These are phyloP conservation scores for Phylloscopus trochilus DNA, from an alignment of 2,113 vertebrate genomes.

Conservation along the genomic window DNA sequence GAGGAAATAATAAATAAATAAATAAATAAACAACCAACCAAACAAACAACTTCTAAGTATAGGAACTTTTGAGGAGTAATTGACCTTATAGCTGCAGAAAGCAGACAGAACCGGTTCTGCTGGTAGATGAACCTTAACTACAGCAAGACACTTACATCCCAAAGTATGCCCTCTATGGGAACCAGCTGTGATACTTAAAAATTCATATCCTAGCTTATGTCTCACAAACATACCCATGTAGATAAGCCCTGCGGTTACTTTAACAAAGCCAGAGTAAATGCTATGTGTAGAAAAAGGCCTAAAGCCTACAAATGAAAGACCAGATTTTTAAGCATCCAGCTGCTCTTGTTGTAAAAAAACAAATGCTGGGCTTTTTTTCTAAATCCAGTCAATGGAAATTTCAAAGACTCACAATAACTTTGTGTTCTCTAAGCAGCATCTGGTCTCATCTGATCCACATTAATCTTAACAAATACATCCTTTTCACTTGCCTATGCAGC, in stretches of 20 bases:
- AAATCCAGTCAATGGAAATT: slow-evolving; percentile 17
- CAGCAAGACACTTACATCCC: not conserved
- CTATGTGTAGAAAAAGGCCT: slow-evolving; percentile 18
- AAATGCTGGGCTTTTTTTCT: not conserved
- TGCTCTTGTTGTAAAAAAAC: slow-evolving; percentile 14
- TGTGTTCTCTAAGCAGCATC: not conserved
- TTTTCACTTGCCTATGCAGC: not conserved
- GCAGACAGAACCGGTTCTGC: not conserved
- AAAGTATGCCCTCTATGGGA: not conserved
- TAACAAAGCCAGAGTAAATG: slow-evolving; percentile 16
- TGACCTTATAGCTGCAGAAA: not conserved
- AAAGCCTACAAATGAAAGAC: slow-evolving; percentile 30
- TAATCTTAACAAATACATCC: not conserved
- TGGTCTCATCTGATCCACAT: not conserved
- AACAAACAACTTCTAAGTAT: not conserved
- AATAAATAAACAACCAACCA: too few species aligned
- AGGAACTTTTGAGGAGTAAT: not conserved
- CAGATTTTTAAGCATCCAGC: slow-evolving; percentile 26
- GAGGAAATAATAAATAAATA: not conserved
- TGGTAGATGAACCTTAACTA: slow-evolving; percentile 16
- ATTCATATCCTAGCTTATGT: slow-evolving; percentile 27
- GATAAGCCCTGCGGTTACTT: slow-evolving; percentile 35
- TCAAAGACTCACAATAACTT: slow-evolving; percentile 8
- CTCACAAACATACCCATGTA: not conserved
- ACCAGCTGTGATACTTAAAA: slow-evolving; percentile 38